Evolutionary conservation across 2,113 vertebrate species (phyloP), one percentile per base, ranked within the genome.

Genomic region (Andinoacara biseriatus): DNA sequence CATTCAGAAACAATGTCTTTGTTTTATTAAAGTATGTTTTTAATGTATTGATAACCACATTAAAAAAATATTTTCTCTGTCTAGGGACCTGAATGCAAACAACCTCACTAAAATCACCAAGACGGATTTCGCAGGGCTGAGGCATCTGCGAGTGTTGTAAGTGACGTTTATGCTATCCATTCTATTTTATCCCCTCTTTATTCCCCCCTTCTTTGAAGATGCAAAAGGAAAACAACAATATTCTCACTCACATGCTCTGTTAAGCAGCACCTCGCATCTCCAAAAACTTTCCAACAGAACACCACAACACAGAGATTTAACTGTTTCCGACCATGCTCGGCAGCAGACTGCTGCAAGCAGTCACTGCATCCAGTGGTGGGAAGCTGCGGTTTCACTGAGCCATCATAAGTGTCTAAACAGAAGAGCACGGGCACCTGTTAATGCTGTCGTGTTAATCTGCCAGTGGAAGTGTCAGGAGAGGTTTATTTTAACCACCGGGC

Each of bases 61-160:
- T 10, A 3, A 1, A 1, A 18, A 69, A 49, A 69, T 29, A 2
- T 1, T 89, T 20, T 90, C 76, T 92, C 84, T 84, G 78, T 90
- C 14, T 89, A 99, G 98, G 94, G 98, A 99, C 94, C 95, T 99
- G 96, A 99, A 99, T 94, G 97, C 96, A 90, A 99, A 99, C 96
- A 99, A 99, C 94, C 97, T 99, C 95, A 99, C 98, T 78, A 97
- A 98, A 96, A 97, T 99, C 91, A 97, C 97, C 79, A 99, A 99
- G 94, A 96, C 97, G 0, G 98, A 99, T 92, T 99, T 99, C 93
- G 96, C 97, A 86, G 98, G 98, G 89, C 95, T 99, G 75, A 96
- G 96, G 87, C 96, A 99, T 83, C 96, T 99, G 85, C 95, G 98
- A 94, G 97, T 99, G 89, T 95, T 99, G 98, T 99, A 96, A 99